Evolutionary conservation across 1,140 invertebrate genomes (phyloP), one percentile per base, ranked within the genome.

Genomic region (Chionoecetes opilio): DNA sequence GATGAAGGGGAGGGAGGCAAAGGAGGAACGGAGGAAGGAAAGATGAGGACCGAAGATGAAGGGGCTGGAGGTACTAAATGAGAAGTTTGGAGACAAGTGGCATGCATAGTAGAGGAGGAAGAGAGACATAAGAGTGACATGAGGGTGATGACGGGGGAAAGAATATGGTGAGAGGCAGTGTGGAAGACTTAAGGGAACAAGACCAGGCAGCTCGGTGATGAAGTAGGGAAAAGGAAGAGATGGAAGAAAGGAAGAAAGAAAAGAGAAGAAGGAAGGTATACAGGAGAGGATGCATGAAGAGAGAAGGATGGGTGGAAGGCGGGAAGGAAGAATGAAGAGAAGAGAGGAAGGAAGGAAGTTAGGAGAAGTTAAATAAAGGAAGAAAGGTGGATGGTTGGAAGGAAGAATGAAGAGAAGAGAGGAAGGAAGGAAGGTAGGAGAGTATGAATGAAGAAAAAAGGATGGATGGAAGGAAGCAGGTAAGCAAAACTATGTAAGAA

Each of bases 11-110:
- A 46, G 41, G n/a, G 63, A n/a, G 63, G n/a, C 11, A 26, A 21
- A 75, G 53, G n/a, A 75, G 63, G 63, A 75, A 26, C 21, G 63
- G n/a, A 75, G 63, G 63, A 75, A 26, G n/a, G n/a, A 75, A 11
- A n/a, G 63, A 75, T 5, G 6, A 75, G 63, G 63, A n/a, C 38
- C 38, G 38, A 6, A 14, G 53, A 26, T 2, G 53, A 63, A 63
- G 53, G 9, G 53, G 21, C 11, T 17, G n/a, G 26, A 75, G n/a
- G n/a, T 75, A 14, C 41, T 14, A 75, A 75, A 75, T 75, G 63
- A 75, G 63, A 75, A 75, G n/a, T 75, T 75, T n/a, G n/a, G 63
- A 75, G 63, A 75, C 63, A 75, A 75, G 63, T 75, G 63, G 63
- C 63, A 75, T 75, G 63, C 63, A 75, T 75, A 21, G 63, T 21